Conservation (phyloP, 2,888 invertebrate species). For the Rotaria sp. region DNA sequence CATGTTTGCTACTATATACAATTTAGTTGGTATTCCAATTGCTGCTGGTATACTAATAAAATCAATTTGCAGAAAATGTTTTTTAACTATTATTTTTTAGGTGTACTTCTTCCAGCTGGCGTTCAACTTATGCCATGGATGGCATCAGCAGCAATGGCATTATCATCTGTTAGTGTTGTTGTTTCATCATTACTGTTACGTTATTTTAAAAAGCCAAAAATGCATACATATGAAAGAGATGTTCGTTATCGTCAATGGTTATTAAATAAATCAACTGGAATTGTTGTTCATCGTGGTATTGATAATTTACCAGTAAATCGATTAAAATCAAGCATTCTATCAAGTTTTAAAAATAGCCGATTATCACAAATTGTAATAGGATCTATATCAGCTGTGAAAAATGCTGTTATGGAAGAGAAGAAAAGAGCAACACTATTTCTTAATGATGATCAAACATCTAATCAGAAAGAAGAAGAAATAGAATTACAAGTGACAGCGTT, state of each 20-base stretch:
- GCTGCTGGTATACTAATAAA: conserved; percentile 68
- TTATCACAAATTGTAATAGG: neutral
- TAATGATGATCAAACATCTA: neutral
- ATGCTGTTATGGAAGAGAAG: neutral
- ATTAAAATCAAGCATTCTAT: neutral
- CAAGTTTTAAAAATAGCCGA: neutral
- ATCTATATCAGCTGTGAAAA: neutral
- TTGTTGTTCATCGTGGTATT: conserved; percentile 37
- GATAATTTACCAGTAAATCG: conserved; percentile 9
- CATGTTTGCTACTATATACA: conserved; percentile 90
- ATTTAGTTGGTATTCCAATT: conserved; percentile 85
- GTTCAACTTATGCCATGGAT: conserved; percentile 79
- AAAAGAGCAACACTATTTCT: neutral
- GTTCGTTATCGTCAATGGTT: conserved; percentile 21
- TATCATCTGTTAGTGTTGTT: conserved; percentile 94
- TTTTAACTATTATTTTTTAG: neutral
- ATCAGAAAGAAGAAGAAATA: neutral
- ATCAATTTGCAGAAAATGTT: neutral
- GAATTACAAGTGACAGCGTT: neutral
- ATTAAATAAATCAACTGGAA: conserved; percentile 14
- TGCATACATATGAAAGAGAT: neutral
- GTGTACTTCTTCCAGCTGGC: conserved; percentile 54
- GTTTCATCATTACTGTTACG: conserved; percentile 84
- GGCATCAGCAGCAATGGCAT: conserved; percentile 98
- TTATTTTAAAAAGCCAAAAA: conserved; percentile 60